A percentile compares a stretch with the other conserved stretches of the same genome.
phyloP scores from a whole-genome alignment of 2,113 vertebrate species.

The Eulemur rufifrons region DNA sequence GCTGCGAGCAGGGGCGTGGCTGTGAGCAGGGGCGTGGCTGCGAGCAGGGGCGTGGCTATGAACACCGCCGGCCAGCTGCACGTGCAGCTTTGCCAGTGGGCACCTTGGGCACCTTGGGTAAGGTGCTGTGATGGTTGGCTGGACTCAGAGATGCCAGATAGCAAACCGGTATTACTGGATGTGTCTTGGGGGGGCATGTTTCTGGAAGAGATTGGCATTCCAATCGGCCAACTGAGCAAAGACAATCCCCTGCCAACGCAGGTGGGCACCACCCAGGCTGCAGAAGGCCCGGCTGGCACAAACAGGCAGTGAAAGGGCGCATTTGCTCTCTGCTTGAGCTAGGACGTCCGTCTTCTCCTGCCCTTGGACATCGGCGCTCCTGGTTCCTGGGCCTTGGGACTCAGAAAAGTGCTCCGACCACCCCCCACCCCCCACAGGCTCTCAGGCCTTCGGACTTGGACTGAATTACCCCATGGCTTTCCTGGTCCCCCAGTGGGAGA shows the following conservation, averaged over 20 bases:
- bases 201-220: background rate
- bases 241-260: background rate
- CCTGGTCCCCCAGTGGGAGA: background rate
- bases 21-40: too few relatives aligned
- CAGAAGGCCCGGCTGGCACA: background rate
- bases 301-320: background rate
- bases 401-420: background rate
- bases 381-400: background rate
- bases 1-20: too few relatives aligned
- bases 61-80: background rate
- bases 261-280: background rate
- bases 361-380: background rate
- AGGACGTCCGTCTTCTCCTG: background rate
- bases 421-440: background rate
- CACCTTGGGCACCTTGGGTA: background rate
- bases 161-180: background rate
- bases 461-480: rapidly evolving
- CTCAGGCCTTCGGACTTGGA: background rate
- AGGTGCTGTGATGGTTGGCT: background rate
- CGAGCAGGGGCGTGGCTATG: background rate
- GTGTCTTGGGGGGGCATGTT: background rate
- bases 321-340: background rate
- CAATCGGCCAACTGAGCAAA: background rate
- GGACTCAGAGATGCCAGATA: background rate
- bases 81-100: too few relatives aligned